Base-by-base conservation (phyloP, 1,140 invertebrate species). In the Zaprionus taronus region DNA sequence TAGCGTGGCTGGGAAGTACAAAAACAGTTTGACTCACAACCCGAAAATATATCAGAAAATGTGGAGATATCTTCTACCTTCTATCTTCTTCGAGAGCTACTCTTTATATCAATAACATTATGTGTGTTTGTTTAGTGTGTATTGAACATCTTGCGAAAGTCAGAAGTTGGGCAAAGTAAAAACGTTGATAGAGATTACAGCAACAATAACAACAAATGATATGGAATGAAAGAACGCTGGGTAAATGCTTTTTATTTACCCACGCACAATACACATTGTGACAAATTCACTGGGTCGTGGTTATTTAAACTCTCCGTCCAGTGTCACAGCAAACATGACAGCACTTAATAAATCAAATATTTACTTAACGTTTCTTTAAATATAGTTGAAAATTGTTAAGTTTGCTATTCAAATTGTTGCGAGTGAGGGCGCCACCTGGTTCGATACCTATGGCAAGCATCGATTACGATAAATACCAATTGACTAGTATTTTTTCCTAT, bases 141-240 rank as follows among this genome's bases (percentile, higher is more conserved):
- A 61, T 61, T 56, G 76, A 80, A 86, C 80, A 77, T 72, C 83
- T 85, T 85, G 81, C 79, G 83, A 85, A 85, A 86, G 79, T 70
- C 31, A 56, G 67, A 67, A 79, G 75, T 82, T 78, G 79, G 53
- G 79, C 80, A 69, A 81, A 79, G 80, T 77, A 56, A 15, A 75
- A 24, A 61, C 60, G 51, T 51, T 53, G 53, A 66, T 22, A 72
- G 41, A 51, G 41, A 77, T 77, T 73, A 72, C 71, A 70, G 60
- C 65, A 75, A 72, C 67, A 66, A 60, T 22, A 60, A 65, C 60
- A 81, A 80, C 62, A 24, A 57, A 38, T 51, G 14, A 60, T 11
- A 65, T 68, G 65, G 36, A 57, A 85, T 83, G 71, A 62, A 61
- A 64, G 44, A 62, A 36, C 51, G 69, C 57, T 72, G 79, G 60